Percentiles rank a stretch among this genome's conserved stretches.
These are phyloP conservation scores for Leptinotarsa haldemani DNA, from an alignment of 2,888 invertebrate genomes.

Conservation along the genomic window DNA sequence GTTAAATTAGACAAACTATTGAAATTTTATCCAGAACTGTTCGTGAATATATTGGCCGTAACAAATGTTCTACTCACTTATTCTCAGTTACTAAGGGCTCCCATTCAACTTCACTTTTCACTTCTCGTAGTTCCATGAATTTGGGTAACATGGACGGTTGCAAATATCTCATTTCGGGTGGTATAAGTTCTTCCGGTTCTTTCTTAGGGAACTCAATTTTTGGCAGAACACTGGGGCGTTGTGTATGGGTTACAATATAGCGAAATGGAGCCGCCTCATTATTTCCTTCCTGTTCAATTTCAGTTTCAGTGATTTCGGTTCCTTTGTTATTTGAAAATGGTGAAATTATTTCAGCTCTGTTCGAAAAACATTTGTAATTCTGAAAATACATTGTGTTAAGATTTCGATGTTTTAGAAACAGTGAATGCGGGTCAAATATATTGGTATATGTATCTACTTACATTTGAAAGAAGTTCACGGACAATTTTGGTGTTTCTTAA, in stretches of 20 bases:
- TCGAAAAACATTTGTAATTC: constrained; percentile 43
- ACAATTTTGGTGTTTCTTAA: constrained; percentile 50
- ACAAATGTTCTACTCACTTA: constrained; percentile 8
- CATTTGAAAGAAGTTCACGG: constrained; percentile 47
- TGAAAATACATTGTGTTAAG: constrained; percentile 25
- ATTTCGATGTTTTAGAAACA: neutral
- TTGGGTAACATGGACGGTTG: constrained; percentile 43
- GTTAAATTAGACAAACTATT: too few species aligned
- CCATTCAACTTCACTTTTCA: constrained; percentile 12
- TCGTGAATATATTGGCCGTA: neutral
- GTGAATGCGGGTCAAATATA: neutral
- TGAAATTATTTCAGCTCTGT: constrained; percentile 31
- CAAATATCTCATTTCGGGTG: constrained; percentile 40
- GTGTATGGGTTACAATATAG: constrained; percentile 37
- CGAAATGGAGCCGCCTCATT: constrained; percentile 28
- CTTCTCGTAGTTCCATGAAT: constrained; percentile 29
- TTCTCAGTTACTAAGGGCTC: constrained; percentile 16
- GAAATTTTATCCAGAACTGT: too few species aligned
- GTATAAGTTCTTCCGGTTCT: constrained; percentile 27
- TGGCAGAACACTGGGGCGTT: constrained; percentile 36
- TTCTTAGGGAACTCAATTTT: constrained; percentile 33
- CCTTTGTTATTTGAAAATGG: constrained; percentile 27
- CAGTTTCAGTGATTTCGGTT: constrained; percentile 22
- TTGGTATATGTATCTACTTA: constrained; percentile 39
- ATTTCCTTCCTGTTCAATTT: constrained; percentile 2